These are phyloP conservation scores for Eurystomus glaucurus DNA, from an alignment of 2,797 vertebrate species.

Conservation along the genomic window DNA sequence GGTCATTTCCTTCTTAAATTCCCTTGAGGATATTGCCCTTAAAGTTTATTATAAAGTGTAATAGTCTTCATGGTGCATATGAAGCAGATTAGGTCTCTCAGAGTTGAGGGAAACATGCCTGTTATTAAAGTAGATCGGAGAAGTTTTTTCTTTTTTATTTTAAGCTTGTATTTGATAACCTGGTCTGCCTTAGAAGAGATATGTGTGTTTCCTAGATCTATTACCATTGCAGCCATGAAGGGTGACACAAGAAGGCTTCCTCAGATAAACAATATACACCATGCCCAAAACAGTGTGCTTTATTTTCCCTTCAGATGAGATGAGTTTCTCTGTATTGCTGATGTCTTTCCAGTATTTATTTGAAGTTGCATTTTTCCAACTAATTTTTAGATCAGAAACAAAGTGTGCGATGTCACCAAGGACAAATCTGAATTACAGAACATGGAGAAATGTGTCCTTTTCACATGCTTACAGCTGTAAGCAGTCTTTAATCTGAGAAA, in stretches of 20 bases:
- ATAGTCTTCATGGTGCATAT: background rate
- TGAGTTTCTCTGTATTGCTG: background rate
- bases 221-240: background rate
- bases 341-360: background rate
- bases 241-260: background rate
- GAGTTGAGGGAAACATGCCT: background rate
- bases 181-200: background rate
- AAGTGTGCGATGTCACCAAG: background rate
- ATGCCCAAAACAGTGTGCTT: background rate
- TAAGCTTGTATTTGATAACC: background rate
- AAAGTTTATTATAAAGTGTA: background rate
- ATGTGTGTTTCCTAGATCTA: background rate
- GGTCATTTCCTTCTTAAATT: background rate
- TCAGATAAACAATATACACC: background rate
- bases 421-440: background rate
- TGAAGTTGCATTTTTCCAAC: background rate
- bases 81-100: background rate
- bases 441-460: background rate
- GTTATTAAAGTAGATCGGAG: background rate
- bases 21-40: background rate
- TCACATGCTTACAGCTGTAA: background rate
- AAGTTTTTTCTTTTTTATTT: background rate
- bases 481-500: background rate
- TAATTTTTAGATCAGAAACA: constrained; percentile 1
- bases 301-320: background rate